Base-by-base conservation (phyloP, 2,113 vertebrate genomes). In the Cyphomyrus plagiostoma region DNA sequence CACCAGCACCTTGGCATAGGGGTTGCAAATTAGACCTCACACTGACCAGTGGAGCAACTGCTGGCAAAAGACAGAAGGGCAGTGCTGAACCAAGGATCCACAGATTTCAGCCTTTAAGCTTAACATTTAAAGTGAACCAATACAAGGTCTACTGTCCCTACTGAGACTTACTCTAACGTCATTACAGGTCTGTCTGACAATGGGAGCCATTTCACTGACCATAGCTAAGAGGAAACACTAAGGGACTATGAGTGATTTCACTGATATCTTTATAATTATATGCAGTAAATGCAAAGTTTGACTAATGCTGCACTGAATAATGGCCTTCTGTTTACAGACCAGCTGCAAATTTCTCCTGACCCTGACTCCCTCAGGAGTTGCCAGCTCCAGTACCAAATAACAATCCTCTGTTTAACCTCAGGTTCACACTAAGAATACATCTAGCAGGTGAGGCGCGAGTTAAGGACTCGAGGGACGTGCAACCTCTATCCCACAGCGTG, bases 401-500 rank as follows among this genome's bases (percentile, higher is more conserved):
- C 35, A 80, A 17, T 80, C 35, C 17, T 77, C 30, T 30, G 74
- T 80, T 77, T 39, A 42, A 42, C 35, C 35, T 80, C 35, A 80
- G 35, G 35, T 80, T 80, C 30, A 80, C 11, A 80, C 74, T 70
- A 70, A 70, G 26, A 70, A 70, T 70, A 70, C 10, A 70, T 13
- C 62, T 26, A 30, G 26, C 62, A 70, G 62, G 35, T 23, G 35
- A n/a, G 45, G 19, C 80, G 50, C 86, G 74, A 92, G 87, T 52
- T 90, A 26, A 84, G 23, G 26, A 87, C 56, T 84, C 42, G 66
- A 88, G 62, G 82, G 84, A 87, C 19, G 42, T 86, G 89, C 92
- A 93, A 91, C 90, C 92, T 91, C 90, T 91, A 91, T 92, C 90
- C 90, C 92, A 83, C 26, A 23, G 77, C 45, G 80, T 90, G 83